Evolutionary conservation across 2,113 vertebrate genomes (phyloP).

Genomic region (Peromyscus polionotus): DNA sequence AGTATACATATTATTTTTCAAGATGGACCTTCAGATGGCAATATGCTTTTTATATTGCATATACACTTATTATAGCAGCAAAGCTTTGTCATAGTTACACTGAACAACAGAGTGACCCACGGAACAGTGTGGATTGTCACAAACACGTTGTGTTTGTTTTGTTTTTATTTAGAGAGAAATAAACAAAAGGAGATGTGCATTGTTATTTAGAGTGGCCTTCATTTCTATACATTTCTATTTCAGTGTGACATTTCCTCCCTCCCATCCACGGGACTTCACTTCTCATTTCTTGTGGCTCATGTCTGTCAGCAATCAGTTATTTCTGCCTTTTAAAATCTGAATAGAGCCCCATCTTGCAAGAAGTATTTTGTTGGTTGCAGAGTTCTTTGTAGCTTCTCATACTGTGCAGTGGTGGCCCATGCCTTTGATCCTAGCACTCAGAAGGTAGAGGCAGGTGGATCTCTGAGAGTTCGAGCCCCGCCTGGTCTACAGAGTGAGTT

Average conservation of each 20-base stretch:
- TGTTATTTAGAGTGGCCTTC: background rate
- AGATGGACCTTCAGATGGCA: background rate
- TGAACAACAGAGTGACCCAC: background rate
- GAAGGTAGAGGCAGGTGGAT: background rate
- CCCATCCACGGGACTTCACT: background rate
- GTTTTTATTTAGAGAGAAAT: background rate
- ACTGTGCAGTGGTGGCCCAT: accelerated
- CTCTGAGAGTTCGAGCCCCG: background rate
- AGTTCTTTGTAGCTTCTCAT: background rate
- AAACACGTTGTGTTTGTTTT: background rate
- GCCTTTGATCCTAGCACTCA: too few relatives aligned
- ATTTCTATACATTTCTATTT: background rate
- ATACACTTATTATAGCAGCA: background rate
- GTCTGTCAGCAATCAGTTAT: background rate
- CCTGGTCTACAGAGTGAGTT: background rate
- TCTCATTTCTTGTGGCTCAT: background rate
- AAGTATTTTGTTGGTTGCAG: background rate
- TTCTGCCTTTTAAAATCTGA: background rate
- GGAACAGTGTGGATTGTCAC: background rate
- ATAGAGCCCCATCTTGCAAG: background rate
- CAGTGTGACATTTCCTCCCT: background rate
- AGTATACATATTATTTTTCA: background rate
- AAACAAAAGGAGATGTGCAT: background rate
- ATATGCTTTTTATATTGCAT: background rate
- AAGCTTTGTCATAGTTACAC: background rate